phyloP scores from a whole-genome alignment of 2,888 invertebrate species.

The Ceraclea dissimilis region DNA sequence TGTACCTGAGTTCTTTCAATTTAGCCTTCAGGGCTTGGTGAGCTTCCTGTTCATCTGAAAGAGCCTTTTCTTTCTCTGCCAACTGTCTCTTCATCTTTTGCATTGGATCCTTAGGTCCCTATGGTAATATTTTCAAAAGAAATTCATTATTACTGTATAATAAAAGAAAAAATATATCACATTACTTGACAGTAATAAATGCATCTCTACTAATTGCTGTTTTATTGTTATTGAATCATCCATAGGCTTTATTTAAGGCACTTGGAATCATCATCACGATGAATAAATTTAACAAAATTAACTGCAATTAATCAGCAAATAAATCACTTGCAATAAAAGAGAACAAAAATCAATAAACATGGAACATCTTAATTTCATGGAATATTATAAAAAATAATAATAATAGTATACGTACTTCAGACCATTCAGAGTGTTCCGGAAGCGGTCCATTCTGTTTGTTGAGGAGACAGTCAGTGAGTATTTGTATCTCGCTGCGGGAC shows the following conservation, averaged over 20 bases:
- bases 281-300: no score
- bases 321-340: no score
- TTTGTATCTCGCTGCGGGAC: conserved; percentile 81
- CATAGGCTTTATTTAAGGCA: no score
- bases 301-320: no score
- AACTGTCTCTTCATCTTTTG: conserved; percentile 82
- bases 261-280: no score
- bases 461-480: conserved; percentile 78
- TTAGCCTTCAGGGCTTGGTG: conserved; percentile 69
- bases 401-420: conserved; percentile 49
- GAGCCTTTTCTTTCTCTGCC: conserved; percentile 74
- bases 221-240: no score
- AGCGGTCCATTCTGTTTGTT: conserved; percentile 80
- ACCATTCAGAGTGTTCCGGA: conserved; percentile 76
- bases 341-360: no score
- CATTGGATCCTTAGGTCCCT: conserved; percentile 77
- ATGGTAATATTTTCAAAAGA: conserved; percentile 18
- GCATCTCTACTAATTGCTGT: no score
- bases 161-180: background rate
- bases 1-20: conserved; percentile 65
- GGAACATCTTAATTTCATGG: no score
- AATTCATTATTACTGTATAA: background rate
- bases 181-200: no score
- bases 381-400: background rate
- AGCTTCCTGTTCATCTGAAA: conserved; percentile 68